Evolutionary conservation across 2,888 invertebrate species (phyloP).

Genomic region (Rhagophthalmus giganteus): DNA sequence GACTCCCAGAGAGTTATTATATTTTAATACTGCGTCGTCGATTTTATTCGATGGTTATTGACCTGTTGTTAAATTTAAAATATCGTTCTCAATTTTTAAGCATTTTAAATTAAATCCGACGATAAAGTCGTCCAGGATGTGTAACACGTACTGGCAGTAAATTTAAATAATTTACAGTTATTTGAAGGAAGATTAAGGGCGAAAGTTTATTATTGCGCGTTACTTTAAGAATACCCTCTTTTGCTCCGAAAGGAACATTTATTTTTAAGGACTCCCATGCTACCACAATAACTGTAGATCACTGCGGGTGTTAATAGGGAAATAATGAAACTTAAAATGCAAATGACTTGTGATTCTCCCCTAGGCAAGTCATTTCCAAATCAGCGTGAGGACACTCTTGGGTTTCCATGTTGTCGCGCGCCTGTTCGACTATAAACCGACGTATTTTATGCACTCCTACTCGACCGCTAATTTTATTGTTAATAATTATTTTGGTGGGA

Average conservation of each 20-base stretch:
- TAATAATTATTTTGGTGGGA: slow-evolving; percentile 17
- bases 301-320: slow-evolving; percentile 38
- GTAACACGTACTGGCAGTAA: slow-evolving; percentile 10
- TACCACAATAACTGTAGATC: slow-evolving; percentile 33
- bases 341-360: slow-evolving; percentile 38
- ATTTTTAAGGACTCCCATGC: slow-evolving; percentile 29
- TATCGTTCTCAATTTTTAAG: background rate
- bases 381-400: slow-evolving; percentile 37
- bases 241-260: slow-evolving; percentile 20
- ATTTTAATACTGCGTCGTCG: slow-evolving; percentile 11
- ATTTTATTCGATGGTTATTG: slow-evolving; percentile 1
- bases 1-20: slow-evolving; percentile 19
- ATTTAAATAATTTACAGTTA: slow-evolving; percentile 19
- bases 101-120: background rate
- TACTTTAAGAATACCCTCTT: slow-evolving; percentile 15
- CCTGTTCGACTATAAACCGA: slow-evolving; percentile 33
- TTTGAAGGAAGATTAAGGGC: slow-evolving; percentile 8
- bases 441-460: slow-evolving; percentile 29
- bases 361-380: slow-evolving; percentile 34
- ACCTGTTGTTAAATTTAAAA: no score
- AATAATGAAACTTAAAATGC: slow-evolving; percentile 40
- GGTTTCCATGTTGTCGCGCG: slow-evolving; percentile 30
- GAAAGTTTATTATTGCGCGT: slow-evolving; percentile 16
- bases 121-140: background rate
- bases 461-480: slow-evolving; percentile 20